phyloP scores from a whole-genome alignment of 2,113 vertebrate genomes.

The Silurus meridionalis region DNA sequence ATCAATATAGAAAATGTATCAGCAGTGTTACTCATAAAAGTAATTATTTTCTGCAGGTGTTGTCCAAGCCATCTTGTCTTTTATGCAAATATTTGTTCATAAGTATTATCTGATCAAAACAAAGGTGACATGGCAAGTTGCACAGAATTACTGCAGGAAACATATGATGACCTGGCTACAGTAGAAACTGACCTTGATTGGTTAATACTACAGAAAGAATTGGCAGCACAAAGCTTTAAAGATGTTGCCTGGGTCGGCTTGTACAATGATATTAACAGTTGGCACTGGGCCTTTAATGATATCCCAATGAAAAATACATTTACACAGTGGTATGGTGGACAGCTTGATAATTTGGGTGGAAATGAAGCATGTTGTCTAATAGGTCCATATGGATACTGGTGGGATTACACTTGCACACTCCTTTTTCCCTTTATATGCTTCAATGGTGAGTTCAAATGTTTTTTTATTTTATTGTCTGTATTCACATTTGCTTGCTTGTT shows the following conservation, averaged over 20 bases:
- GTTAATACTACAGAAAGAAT: not conserved
- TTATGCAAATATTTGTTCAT: not conserved
- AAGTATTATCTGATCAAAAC: not conserved
- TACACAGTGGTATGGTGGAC: not conserved
- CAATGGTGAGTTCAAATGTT: not conserved
- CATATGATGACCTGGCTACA: constrained; percentile 15
- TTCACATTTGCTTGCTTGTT: not conserved
- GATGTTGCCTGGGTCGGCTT: not conserved
- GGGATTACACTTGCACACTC: not conserved
- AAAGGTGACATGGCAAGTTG: constrained; percentile 6
- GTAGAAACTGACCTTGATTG: constrained; percentile 13
- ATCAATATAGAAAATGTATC: not conserved
- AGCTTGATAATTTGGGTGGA: not conserved
- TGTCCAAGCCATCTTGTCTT: not conserved
- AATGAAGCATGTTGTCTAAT: not conserved
- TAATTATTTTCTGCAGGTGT: not conserved
- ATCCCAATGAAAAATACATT: not conserved
- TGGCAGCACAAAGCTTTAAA: not conserved
- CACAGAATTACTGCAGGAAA: constrained; percentile 35
- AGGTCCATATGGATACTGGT: not conserved
- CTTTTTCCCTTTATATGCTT: constrained; percentile 25
- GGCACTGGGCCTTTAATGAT: constrained; percentile 27
- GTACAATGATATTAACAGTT: not conserved
- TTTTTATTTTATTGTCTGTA: not conserved
- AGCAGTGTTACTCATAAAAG: not conserved